Base-by-base conservation (phyloP, 2,113 vertebrate genomes). In the Nestor notabilis region DNA sequence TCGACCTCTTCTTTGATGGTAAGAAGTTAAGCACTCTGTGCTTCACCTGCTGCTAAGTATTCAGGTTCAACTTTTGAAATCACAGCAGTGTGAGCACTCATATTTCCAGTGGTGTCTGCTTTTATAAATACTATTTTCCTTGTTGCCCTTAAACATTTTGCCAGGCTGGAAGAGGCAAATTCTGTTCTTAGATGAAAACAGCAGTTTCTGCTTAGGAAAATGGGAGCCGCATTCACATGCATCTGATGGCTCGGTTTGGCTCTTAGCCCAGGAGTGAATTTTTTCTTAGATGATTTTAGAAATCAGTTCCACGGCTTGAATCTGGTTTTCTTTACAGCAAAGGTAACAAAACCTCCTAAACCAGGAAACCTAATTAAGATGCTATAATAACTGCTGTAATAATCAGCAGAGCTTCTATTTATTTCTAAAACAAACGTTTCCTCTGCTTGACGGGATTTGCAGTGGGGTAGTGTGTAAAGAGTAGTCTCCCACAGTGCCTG, bases 281-380 rank as follows among this genome's bases (percentile, higher is more conserved):
- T 86, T 95, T 94, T 75, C 69, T n/a, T 49, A 29, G 69, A 87
- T 31, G 16, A 91, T 90, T 95, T 96, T 49, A 94, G 87, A 94
- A 87, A 95, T 72, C 56, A n/a, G 52, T 83, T 90, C 70, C 49
- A 72, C 44, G 80, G 35, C 52, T 61, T 60, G 64, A 91, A 89
- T 77, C 46, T 72, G 84, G 76, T 95, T 94, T 89, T 87, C 66
- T 69, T 87, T 71, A 58, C 21, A 77, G 70, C 17, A 83, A 83
- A 95, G 46, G n/a, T 44, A 89, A 61, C 33, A 76, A 78, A 46
- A 5, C 10, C 21, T 13, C 10, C 24, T n/a, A 89, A 89, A 68
- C 47, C 50, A 79, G 50, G 61, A 90, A 85, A 96, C n/a, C 33
- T 61, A 72, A 83, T 90, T 79, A 86, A n/a, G 44, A n/a, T 74